Conservation (phyloP, 2,797 vertebrate species). For the Bradypus variegatus region DNA sequence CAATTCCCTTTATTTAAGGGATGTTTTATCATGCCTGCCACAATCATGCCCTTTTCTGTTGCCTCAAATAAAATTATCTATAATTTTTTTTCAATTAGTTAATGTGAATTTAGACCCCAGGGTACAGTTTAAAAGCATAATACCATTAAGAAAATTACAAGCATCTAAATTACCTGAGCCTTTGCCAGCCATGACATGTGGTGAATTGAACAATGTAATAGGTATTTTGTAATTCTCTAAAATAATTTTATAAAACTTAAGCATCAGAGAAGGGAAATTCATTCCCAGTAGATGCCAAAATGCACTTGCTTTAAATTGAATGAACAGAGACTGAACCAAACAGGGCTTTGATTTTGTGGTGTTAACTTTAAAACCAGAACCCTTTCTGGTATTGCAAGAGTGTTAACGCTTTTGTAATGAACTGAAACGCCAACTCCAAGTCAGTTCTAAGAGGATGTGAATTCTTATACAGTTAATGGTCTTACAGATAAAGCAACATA, state of each 20-base stretch:
- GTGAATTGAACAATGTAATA: slow-evolving; percentile 50
- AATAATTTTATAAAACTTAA: slow-evolving; percentile 54
- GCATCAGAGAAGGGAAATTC: slow-evolving; percentile 27
- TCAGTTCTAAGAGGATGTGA: background rate
- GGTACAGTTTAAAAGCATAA: slow-evolving; percentile 48
- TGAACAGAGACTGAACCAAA: background rate
- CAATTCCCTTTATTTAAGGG: slow-evolving; percentile 43
- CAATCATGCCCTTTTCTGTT: slow-evolving; percentile 52
- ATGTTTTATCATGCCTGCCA: slow-evolving; percentile 50
- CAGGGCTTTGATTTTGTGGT: background rate
- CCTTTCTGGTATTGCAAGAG: background rate
- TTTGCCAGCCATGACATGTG: slow-evolving; percentile 49
- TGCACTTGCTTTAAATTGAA: slow-evolving; percentile 35
- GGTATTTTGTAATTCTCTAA: slow-evolving; percentile 53
- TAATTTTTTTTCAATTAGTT: slow-evolving; percentile 58
- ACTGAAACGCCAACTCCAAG: background rate
- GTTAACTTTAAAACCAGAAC: background rate
- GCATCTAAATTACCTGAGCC: slow-evolving; percentile 55
- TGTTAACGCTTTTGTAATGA: background rate
- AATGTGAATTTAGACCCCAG: slow-evolving; percentile 48
- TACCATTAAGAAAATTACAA: slow-evolving; percentile 58
- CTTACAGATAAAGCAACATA: background rate
- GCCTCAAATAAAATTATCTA: slow-evolving; percentile 56
- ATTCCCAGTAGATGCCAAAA: slow-evolving; percentile 39
- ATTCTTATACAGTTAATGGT: background rate